A percentile compares a stretch with the other conserved stretches of the same genome.
phyloP scores from a whole-genome alignment of 2,797 vertebrate species.

The Siniperca undulata region DNA sequence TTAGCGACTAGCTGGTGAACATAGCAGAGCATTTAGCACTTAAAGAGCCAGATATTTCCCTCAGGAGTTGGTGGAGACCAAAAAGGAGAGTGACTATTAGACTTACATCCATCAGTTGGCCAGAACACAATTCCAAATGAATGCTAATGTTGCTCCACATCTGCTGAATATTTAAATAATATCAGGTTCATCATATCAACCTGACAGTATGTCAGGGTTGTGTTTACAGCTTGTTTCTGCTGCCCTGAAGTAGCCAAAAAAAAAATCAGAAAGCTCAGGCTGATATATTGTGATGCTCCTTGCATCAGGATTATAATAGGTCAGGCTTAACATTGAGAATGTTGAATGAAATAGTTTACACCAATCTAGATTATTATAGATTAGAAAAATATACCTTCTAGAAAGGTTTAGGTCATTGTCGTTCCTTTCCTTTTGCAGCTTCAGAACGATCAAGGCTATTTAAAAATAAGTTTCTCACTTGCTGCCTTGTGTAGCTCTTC shows the following conservation, averaged over 20 bases:
- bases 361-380: not conserved
- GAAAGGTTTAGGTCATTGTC: not conserved
- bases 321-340: not conserved
- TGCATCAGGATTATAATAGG: not conserved
- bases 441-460: not conserved
- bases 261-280: not conserved
- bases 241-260: not conserved
- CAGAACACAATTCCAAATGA: not conserved
- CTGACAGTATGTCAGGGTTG: not conserved
- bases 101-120: not conserved
- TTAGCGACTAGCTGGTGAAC: too few relatives aligned
- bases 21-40: too few relatives aligned
- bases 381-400: not conserved
- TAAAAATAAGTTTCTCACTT: not conserved
- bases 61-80: too few relatives aligned
- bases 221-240: not conserved
- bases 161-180: not conserved
- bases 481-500: too few relatives aligned
- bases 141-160: not conserved
- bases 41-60: too few relatives aligned
- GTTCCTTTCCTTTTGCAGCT: not conserved
- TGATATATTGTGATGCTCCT: not conserved
- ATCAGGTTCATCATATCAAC: not conserved
- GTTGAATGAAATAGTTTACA: too few relatives aligned
- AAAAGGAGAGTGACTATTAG: too few relatives aligned